A percentile compares a stretch with the other conserved stretches of the same genome.
Conservation (phyloP, 2,113 vertebrate genomes). For the Setophaga kirtlandii region DNA sequence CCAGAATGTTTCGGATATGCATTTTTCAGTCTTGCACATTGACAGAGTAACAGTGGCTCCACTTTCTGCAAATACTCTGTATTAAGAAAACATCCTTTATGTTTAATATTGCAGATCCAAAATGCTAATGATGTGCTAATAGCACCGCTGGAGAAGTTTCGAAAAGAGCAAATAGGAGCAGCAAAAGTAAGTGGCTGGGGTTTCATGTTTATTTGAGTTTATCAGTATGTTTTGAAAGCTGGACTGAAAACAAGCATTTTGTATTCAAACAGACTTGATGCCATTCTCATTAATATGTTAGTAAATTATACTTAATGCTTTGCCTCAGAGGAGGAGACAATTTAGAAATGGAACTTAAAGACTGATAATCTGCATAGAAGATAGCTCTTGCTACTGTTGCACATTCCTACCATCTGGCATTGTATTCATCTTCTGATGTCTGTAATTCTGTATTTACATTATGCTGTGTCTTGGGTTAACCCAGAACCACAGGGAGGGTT, state of each 20-base stretch:
- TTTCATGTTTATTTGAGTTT: slow-evolving; percentile 33
- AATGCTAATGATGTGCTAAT: slow-evolving; percentile 97
- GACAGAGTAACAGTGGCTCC: not conserved
- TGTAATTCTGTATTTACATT: not conserved
- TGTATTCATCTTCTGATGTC: not conserved
- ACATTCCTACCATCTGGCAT: not conserved
- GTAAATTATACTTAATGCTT: not conserved
- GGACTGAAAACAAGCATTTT: not conserved
- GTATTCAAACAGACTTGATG: not conserved
- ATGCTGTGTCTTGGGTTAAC: not conserved
- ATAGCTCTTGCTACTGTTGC: not conserved
- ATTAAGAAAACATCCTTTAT: slow-evolving; percentile 35
- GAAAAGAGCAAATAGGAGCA: slow-evolving; percentile 96
- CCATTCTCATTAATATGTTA: not conserved
- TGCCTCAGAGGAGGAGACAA: not conserved
- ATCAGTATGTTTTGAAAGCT: not conserved
- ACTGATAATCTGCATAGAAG: not conserved
- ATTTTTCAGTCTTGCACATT: not conserved
- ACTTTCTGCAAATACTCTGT: not conserved
- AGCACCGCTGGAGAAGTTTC: slow-evolving; percentile 93
- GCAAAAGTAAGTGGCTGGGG: slow-evolving; percentile 88
- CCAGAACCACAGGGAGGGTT: not conserved
- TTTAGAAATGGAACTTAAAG: not conserved
- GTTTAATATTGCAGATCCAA: slow-evolving; percentile 89
- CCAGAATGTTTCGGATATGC: rapidly evolving